A percentile compares a stretch with the other conserved stretches of the same genome.
Evolutionary conservation across 2,797 vertebrate genomes (phyloP).

Genomic region (Ambastaia sidthimunki): DNA sequence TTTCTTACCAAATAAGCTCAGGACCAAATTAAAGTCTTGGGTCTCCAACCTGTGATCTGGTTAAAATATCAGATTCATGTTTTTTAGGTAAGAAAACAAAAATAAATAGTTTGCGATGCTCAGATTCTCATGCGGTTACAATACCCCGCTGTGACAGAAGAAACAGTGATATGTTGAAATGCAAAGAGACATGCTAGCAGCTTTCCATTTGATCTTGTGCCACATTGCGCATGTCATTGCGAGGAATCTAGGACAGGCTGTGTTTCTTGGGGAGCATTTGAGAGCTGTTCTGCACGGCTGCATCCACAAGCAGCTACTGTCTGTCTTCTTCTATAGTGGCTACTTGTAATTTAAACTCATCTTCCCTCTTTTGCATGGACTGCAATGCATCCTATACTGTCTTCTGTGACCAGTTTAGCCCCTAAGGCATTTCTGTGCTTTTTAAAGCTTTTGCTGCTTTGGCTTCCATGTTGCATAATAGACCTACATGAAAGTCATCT

Average conservation of each 20-base stretch:
- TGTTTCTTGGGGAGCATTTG: conserved; percentile 37
- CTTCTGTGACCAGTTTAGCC: conserved; percentile 11
- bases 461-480: conserved; percentile 18
- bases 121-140: neutral
- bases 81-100: too few relatives aligned
- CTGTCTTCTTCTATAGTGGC: neutral
- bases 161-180: neutral
- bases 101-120: too few relatives aligned
- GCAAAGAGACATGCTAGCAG: conserved; percentile 9
- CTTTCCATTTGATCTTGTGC: conserved; percentile 32
- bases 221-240: conserved; percentile 20
- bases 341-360: conserved; percentile 8
- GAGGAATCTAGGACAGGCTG: conserved; percentile 51
- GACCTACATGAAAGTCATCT: conserved; percentile 34
- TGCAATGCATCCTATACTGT: neutral
- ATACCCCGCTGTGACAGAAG: conserved; percentile 26
- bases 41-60: too few relatives aligned
- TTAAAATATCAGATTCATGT: too few relatives aligned
- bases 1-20: too few relatives aligned
- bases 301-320: conserved; percentile 22
- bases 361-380: neutral
- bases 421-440: conserved; percentile 23
- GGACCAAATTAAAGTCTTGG: too few relatives aligned
- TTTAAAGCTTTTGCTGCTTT: conserved; percentile 31
- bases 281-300: conserved; percentile 36